These are phyloP conservation scores for Lemur catta DNA, from an alignment of 2,797 vertebrate species.

Conservation along the genomic window DNA sequence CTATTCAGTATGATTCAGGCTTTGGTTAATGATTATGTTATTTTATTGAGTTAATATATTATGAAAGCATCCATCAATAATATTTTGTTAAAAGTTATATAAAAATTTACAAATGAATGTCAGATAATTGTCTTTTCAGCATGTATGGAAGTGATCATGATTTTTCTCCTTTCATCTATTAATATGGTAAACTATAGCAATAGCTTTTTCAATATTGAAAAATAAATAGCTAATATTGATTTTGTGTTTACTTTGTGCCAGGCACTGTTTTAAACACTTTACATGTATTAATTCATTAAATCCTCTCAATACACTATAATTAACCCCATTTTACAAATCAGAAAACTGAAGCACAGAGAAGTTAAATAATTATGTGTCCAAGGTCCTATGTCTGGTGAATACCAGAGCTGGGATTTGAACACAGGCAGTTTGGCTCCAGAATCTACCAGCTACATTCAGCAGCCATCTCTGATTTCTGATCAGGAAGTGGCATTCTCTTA, in stretches of 20 bases:
- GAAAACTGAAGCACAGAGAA: not conserved
- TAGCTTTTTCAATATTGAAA: not conserved
- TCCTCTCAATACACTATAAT: not conserved
- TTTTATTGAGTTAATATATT: not conserved
- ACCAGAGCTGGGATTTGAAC: not conserved
- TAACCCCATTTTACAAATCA: not conserved
- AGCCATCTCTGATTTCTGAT: not conserved
- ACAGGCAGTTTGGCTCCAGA: not conserved
- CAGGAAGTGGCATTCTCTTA: not conserved
- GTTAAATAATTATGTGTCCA: not conserved
- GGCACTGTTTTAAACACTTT: not conserved
- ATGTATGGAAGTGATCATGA: not conserved
- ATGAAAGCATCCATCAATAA: not conserved
- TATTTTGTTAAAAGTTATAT: not conserved
- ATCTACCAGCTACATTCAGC: not conserved
- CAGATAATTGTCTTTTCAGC: not conserved
- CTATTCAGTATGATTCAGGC: not conserved
- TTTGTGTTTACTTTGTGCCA: not conserved
- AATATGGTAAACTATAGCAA: not conserved
- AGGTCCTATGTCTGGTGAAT: not conserved
- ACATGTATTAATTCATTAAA: not conserved
- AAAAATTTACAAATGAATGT: slow-evolving; percentile 17
- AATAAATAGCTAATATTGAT: not conserved
- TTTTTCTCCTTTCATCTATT: not conserved
- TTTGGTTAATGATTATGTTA: slow-evolving; percentile 16